A percentile compares a stretch with the other conserved stretches of the same genome.
Conservation (phyloP, 2,888 invertebrate species). For the Nipponacmea schrenckii region DNA sequence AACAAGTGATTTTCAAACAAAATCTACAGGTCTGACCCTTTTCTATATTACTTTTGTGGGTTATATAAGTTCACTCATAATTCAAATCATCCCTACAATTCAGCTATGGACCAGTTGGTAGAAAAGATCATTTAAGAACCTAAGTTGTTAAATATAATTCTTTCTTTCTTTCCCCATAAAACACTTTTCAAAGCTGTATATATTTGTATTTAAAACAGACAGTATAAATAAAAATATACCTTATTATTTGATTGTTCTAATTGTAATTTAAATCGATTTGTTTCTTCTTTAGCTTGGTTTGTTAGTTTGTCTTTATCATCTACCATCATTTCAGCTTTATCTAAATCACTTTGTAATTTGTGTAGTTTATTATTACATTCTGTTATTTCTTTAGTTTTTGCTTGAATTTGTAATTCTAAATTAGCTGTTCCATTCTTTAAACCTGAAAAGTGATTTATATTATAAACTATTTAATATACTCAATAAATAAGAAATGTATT, state of each 20-base stretch:
- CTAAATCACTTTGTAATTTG: constrained; percentile 23
- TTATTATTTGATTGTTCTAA: constrained; percentile 23
- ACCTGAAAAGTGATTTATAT: constrained; percentile 9
- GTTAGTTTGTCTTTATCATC: constrained; percentile 21
- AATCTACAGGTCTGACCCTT: too few species aligned
- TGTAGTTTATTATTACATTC: constrained; percentile 19
- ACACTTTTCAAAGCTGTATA: too few species aligned
- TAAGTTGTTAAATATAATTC: too few species aligned
- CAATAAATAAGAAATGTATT: neutral
- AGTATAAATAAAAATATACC: constrained; percentile 5
- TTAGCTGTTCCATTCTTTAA: constrained; percentile 26
- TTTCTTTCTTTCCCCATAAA: too few species aligned
- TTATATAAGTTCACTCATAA: too few species aligned
- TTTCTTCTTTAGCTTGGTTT: constrained; percentile 19
- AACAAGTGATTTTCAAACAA: too few species aligned
- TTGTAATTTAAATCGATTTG: constrained; percentile 17
- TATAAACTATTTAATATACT: neutral
- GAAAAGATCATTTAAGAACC: too few species aligned
- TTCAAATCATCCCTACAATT: too few species aligned
- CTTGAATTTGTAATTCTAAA: constrained; percentile 25
- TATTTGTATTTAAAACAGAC: too few species aligned
- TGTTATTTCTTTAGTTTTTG: constrained; percentile 22
- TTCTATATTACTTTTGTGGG: too few species aligned
- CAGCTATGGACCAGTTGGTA: too few species aligned
- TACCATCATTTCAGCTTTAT: constrained; percentile 10